A percentile compares a stretch with the other conserved stretches of the same genome.
These are phyloP conservation scores for Trididemnum nubilum DNA, from an alignment of 23 tunicate genomes.

Conservation along the genomic window DNA sequence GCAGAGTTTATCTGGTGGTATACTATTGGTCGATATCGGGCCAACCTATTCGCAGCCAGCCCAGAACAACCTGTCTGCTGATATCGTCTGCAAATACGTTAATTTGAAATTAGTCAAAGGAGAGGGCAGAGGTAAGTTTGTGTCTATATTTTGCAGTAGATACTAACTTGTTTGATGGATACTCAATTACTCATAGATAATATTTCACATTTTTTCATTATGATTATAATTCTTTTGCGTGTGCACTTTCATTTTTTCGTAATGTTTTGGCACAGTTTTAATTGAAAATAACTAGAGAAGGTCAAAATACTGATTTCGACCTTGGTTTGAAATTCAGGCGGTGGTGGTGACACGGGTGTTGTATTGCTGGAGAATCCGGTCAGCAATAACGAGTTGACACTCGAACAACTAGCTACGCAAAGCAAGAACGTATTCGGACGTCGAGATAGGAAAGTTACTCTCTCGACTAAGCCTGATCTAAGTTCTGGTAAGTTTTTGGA, in stretches of 20 bases:
- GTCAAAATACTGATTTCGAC: too few relatives aligned
- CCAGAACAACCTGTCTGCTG: not conserved
- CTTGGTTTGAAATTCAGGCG: not conserved
- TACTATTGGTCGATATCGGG: conserved; percentile 29
- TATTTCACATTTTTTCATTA: too few relatives aligned
- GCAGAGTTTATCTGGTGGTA: conserved; percentile 27
- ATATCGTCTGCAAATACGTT: conserved; percentile 45
- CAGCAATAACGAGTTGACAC: conserved; percentile 38
- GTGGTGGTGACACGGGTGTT: conserved; percentile 42
- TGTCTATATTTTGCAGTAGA: too few relatives aligned
- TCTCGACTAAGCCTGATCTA: conserved; percentile 24
- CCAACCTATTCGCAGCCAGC: not conserved
- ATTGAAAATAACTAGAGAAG: too few relatives aligned
- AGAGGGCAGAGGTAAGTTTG: conserved; percentile 42
- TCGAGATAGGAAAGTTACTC: conserved; percentile 12
- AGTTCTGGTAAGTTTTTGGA: conserved; percentile 12
- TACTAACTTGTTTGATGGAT: too few relatives aligned
- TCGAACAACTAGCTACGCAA: conserved; percentile 31
- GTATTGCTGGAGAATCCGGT: conserved; percentile 80
- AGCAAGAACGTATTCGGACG: conserved; percentile 37
- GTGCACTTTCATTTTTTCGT: too few relatives aligned
- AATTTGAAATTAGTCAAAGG: conserved; percentile 42
- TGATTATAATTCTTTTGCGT: too few relatives aligned
- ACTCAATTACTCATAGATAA: too few relatives aligned
- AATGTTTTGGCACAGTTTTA: too few relatives aligned